phyloP scores from a whole-genome alignment of 1,140 invertebrate genomes.

The Geopemphigus sp. region DNA sequence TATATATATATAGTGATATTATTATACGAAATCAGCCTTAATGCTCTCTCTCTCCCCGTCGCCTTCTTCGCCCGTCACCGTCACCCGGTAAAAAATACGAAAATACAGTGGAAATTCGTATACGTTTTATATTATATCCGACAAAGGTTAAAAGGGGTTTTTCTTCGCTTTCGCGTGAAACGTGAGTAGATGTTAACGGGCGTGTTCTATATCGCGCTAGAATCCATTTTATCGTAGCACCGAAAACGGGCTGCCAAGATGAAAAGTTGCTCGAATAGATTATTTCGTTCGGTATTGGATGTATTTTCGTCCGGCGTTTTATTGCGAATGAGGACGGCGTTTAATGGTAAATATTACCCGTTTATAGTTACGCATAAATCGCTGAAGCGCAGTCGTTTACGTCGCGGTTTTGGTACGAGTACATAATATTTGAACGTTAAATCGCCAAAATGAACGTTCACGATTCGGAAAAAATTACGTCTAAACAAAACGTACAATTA shows the following conservation, averaged over 20 bases:
- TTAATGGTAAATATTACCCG: neutral
- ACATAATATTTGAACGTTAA: neutral
- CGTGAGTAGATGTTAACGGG: conserved; percentile 16
- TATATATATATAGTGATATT: conserved; percentile 23
- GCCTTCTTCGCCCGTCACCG: neutral
- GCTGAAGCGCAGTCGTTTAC: neutral
- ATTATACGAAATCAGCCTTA: conserved; percentile 35
- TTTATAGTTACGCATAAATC: too few species aligned
- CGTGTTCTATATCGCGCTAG: conserved; percentile 1
- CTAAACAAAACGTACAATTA: neutral
- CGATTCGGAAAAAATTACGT: neutral
- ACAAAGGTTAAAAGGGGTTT: conserved; percentile 29
- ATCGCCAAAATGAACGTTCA: neutral
- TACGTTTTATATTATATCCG: conserved; percentile 1
- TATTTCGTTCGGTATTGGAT: neutral
- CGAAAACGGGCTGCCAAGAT: neutral
- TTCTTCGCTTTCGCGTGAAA: neutral
- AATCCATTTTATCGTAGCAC: neutral
- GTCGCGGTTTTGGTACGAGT: neutral
- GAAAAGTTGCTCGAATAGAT: conserved; percentile 3
- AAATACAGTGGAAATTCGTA: conserved; percentile 22
- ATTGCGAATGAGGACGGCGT: neutral
- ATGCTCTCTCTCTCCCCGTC: neutral
- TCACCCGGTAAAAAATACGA: neutral
- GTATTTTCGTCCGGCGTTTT: neutral